Evolutionary conservation across 2,797 vertebrate genomes (phyloP).

Genomic region (Benthosema pterotum): DNA sequence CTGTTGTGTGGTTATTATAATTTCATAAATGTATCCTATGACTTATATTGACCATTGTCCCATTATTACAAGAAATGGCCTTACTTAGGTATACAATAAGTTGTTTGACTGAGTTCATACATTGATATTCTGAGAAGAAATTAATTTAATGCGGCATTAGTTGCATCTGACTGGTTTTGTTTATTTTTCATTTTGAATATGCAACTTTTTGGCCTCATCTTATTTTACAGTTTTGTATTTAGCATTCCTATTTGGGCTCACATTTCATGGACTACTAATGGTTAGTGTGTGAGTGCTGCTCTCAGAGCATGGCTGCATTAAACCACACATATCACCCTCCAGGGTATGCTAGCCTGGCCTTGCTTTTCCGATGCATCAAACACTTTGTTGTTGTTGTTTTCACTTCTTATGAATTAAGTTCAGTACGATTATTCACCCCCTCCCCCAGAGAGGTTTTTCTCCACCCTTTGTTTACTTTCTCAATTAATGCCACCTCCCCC

Average conservation of each 20-base stretch:
- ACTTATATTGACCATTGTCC: too few species aligned
- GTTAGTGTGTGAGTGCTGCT: conserved; percentile 7
- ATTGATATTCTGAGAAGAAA: too few species aligned
- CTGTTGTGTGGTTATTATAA: too few species aligned
- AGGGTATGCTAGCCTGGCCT: conserved; percentile 30
- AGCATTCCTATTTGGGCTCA: background rate
- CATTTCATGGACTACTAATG: conserved; percentile 4
- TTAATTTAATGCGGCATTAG: too few species aligned
- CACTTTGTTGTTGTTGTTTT: conserved; percentile 45
- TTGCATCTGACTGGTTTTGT: background rate
- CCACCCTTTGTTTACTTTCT: conserved; percentile 23
- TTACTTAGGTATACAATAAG: too few species aligned
- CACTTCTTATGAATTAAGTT: conserved; percentile 41
- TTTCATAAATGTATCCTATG: too few species aligned
- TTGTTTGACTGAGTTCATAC: too few species aligned
- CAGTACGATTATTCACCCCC: conserved; percentile 38
- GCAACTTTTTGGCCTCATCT: background rate
- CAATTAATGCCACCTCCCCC: conserved; percentile 18
- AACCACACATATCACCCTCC: conserved; percentile 26
- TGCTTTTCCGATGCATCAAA: conserved; percentile 43
- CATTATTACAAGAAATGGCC: too few species aligned
- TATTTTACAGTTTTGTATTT: background rate
- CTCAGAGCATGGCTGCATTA: conserved; percentile 16
- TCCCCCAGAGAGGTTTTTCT: conserved; percentile 8
- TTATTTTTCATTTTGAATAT: background rate